These are phyloP conservation scores for Amphiprion ocellaris DNA, from an alignment of 2,113 vertebrate species.

Conservation along the genomic window DNA sequence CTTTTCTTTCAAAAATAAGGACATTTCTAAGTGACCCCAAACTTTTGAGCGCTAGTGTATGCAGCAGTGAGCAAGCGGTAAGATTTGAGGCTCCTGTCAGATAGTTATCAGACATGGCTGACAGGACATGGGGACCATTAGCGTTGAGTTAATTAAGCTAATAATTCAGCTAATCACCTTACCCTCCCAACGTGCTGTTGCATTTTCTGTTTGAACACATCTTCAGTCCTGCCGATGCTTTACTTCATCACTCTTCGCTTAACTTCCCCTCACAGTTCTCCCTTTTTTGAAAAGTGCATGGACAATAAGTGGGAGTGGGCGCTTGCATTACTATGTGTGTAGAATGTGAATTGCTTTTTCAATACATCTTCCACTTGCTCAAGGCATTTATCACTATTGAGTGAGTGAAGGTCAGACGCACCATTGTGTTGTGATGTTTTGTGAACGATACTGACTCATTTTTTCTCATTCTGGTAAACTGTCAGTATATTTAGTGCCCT, in stretches of 20 bases:
- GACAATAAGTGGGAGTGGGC: constrained; percentile 6
- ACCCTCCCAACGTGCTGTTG: constrained; percentile 49
- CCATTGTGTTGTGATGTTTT: constrained; percentile 28
- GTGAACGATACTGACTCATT: constrained; percentile 40
- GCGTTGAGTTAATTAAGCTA: constrained; percentile 64
- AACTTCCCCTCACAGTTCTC: not conserved
- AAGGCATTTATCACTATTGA: constrained; percentile 30
- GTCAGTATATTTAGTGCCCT: constrained; percentile 16
- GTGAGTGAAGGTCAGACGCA: constrained; percentile 45
- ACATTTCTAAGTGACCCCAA: no score
- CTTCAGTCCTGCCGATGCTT: constrained; percentile 42
- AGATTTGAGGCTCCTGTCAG: constrained; percentile 24
- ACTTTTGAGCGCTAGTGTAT: not conserved
- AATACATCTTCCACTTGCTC: constrained; percentile 3
- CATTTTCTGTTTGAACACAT: constrained; percentile 43
- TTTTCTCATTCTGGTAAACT: constrained; percentile 49
- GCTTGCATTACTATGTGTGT: not conserved
- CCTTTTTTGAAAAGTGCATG: not conserved
- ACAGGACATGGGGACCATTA: constrained; percentile 59
- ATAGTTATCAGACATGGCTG: constrained; percentile 58
- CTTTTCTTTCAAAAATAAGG: no score
- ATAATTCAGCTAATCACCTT: constrained; percentile 67
- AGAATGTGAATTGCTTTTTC: constrained; percentile 11
- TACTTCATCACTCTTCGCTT: constrained; percentile 5
- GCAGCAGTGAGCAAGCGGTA: constrained; percentile 4